Percentiles rank a stretch among this genome's conserved stretches.
phyloP scores from a whole-genome alignment of 2,888 invertebrate genomes.

The Mimachlamys varia region DNA sequence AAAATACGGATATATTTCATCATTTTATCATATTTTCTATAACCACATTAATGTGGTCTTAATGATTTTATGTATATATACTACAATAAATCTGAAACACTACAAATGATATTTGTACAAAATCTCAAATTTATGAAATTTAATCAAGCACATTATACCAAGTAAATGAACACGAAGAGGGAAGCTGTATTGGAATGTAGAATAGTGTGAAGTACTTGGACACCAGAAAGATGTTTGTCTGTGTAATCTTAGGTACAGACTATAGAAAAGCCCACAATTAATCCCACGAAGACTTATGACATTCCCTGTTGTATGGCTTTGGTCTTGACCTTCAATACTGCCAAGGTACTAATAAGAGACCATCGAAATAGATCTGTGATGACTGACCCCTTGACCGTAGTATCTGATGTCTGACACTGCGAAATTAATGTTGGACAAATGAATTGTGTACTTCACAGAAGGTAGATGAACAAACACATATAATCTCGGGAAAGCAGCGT shows the following conservation, averaged over 20 bases:
- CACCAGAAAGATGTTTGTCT: not conserved
- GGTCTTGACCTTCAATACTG: not conserved
- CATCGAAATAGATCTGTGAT: no score
- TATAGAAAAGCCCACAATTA: not conserved
- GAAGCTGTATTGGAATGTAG: not conserved
- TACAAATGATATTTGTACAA: not conserved
- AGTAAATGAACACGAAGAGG: not conserved
- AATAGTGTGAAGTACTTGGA: not conserved
- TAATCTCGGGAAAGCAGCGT: no score
- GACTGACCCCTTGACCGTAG: no score
- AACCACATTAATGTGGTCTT: not conserved
- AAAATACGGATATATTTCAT: no score
- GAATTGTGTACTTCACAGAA: not conserved
- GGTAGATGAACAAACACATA: no score
- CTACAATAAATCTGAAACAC: not conserved
- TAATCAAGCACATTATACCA: not conserved
- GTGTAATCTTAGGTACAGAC: not conserved
- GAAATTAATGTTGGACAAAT: no score
- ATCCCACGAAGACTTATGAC: not conserved
- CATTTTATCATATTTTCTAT: no score
- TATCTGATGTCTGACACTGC: no score
- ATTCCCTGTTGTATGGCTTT: not conserved
- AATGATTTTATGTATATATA: not conserved
- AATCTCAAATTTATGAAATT: not conserved
- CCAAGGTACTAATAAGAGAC: not conserved